Evolutionary conservation across 2,888 invertebrate species (phyloP).

Genomic region (Nemotelus nigrinus): DNA sequence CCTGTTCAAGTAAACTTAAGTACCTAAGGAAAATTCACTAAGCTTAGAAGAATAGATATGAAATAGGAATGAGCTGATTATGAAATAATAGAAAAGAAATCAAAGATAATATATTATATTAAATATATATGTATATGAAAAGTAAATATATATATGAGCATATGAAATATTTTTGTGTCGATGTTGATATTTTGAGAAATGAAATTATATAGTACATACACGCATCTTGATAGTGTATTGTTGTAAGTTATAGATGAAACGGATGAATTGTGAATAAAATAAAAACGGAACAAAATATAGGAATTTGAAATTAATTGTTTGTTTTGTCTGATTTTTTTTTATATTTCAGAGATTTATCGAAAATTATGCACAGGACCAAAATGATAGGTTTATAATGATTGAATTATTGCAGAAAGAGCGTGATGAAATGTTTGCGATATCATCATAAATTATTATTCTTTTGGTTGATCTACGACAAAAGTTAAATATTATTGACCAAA

Average conservation of each 20-base stretch:
- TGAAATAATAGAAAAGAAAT: not conserved
- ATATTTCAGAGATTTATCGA: no score
- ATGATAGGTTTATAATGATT: no score
- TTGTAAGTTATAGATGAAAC: conserved; percentile 9
- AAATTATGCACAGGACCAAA: no score
- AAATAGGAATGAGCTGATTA: not conserved
- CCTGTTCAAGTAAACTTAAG: conserved; percentile 17
- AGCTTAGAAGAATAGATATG: not conserved
- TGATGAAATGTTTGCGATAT: no score
- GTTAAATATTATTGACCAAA: no score
- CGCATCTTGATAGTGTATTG: conserved; percentile 20
- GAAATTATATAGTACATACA: conserved; percentile 26
- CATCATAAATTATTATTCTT: no score
- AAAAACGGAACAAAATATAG: not conserved
- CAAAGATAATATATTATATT: not conserved
- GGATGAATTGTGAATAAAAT: conserved; percentile 28
- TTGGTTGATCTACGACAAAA: no score
- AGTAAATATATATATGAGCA: conserved; percentile 16
- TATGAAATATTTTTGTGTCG: conserved; percentile 43
- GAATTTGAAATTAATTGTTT: not conserved
- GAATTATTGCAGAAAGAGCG: no score
- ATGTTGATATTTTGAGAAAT: conserved; percentile 42
- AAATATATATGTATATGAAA: conserved; percentile 3
- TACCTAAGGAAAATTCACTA: conserved; percentile 19
- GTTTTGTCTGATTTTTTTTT: no score